Evolutionary conservation across 2,113 vertebrate genomes (phyloP), one percentile per base, ranked within the genome.

Genomic region (Rhea americana): DNA sequence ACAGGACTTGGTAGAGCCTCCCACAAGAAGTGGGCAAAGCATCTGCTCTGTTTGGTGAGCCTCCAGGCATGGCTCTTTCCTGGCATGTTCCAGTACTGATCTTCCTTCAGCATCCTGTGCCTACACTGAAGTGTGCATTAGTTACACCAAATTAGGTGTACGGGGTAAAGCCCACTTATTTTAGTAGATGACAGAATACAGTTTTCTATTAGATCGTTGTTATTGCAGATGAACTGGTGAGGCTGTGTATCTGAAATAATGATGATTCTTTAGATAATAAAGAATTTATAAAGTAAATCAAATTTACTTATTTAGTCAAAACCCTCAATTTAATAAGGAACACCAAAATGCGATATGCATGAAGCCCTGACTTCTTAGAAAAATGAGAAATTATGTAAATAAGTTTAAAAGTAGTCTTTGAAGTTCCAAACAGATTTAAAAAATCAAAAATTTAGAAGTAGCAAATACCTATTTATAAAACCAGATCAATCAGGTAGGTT

Each of bases 221-320:
- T 85, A 11, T 9, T 37, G n/a, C 0, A 0, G 37, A 32, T 4
- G 1, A 81, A 68, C 19, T 21, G 28, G 39, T 21, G 25, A 21
- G 11, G 45, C 18, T 59, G 10, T 15, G n/a, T 25, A 47, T 11
- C 2, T 21, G 9, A 71, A 55, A 7, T 7, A 11, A 56, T 17
- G 30, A 56, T 17, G 30, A 89, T 7, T 41, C 61, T 80, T 63
- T 51, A 74, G 68, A 88, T 48, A 91, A 65, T 6, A 87, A 73
- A 63, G 4, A 3, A 25, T 28, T 61, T 73, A 32, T 11, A 89
- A 87, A 76, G 35, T 28, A 68, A 73, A 82, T 7, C 2, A 55
- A 80, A 18, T 68, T 77, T 53, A 53, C 4, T 71, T 28, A 53
- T 48, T 72, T 70, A 50, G 73, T 39, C 45, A 58, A 82, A 51